Percentiles rank a stretch among this genome's conserved stretches.
phyloP scores from a whole-genome alignment of 2,888 invertebrate species.

The Thymelicus acteon region DNA sequence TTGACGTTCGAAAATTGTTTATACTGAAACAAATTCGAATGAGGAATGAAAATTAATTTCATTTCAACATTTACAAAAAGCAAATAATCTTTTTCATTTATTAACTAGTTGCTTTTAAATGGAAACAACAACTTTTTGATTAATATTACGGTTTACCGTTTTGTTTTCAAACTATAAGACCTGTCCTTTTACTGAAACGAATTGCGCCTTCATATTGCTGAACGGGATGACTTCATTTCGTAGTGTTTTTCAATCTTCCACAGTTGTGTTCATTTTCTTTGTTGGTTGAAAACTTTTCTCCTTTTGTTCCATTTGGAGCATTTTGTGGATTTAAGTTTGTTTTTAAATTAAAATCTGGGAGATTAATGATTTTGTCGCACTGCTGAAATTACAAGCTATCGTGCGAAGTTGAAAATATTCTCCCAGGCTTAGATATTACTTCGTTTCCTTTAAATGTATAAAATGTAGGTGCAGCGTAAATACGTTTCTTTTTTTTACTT shows the following conservation, averaged over 20 bases:
- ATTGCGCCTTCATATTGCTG: conserved; percentile 30
- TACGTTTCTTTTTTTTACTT: too few species aligned
- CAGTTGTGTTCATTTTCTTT: conserved; percentile 36
- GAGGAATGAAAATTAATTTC: too few species aligned
- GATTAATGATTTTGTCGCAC: neutral
- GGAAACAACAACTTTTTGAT: neutral
- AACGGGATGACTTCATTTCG: conserved; percentile 27
- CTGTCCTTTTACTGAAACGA: conserved; percentile 27
- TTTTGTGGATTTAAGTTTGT: conserved; percentile 16
- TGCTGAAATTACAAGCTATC: neutral
- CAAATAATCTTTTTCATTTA: too few species aligned
- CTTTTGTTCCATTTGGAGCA: conserved; percentile 26
- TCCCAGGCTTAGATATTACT: too few species aligned
- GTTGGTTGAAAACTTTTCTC: conserved; percentile 20
- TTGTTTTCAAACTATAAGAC: conserved; percentile 15
- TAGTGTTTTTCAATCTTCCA: conserved; percentile 33
- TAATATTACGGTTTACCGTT: neutral
- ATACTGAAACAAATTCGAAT: too few species aligned
- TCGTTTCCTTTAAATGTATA: too few species aligned
- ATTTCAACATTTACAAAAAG: too few species aligned
- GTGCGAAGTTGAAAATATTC: neutral
- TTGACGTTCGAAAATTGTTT: too few species aligned
- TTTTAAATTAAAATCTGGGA: conserved; percentile 5
- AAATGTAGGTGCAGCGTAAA: too few species aligned
- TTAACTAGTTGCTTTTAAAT: neutral